Percentiles rank a stretch among this genome's conserved stretches.
Conservation (phyloP, 2,888 invertebrate species). For the Calameuta idolon region DNA sequence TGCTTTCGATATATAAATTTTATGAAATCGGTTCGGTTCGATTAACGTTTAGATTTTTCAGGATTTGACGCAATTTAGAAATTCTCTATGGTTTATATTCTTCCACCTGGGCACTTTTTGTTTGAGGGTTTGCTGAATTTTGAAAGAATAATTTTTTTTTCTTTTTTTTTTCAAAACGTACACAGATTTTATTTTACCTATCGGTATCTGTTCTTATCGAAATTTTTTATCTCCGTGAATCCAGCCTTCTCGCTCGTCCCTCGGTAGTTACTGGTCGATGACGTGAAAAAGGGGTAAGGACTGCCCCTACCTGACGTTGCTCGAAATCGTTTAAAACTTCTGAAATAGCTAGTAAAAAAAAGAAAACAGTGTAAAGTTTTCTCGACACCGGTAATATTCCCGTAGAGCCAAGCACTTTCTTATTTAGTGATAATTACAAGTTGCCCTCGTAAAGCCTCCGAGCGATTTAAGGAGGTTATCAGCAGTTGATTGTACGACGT, state of each 20-base stretch:
- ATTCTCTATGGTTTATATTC: no score
- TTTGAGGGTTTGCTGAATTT: no score
- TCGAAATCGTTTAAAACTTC: constrained; percentile 40
- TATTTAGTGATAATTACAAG: constrained; percentile 54
- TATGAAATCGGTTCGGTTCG: neutral
- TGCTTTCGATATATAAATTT: neutral
- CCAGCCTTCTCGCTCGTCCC: neutral
- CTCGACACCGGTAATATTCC: constrained; percentile 20
- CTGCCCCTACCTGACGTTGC: neutral
- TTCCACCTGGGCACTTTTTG: no score
- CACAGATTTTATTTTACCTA: no score
- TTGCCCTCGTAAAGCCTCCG: constrained; percentile 19
- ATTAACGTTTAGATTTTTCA: neutral
- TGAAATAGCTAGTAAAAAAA: constrained; percentile 31
- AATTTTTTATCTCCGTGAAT: neutral
- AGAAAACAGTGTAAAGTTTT: constrained; percentile 26
- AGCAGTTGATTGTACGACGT: neutral
- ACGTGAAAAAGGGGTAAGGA: neutral
- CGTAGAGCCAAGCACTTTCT: constrained; percentile 30
- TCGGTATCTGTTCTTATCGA: no score
- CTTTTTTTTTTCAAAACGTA: no score
- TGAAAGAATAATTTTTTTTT: no score
- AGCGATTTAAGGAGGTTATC: constrained; percentile 5
- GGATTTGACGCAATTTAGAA: neutral
- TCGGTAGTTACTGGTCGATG: neutral